Conservation (phyloP, 2,797 vertebrate genomes). For the Megaceryle alcyon region DNA sequence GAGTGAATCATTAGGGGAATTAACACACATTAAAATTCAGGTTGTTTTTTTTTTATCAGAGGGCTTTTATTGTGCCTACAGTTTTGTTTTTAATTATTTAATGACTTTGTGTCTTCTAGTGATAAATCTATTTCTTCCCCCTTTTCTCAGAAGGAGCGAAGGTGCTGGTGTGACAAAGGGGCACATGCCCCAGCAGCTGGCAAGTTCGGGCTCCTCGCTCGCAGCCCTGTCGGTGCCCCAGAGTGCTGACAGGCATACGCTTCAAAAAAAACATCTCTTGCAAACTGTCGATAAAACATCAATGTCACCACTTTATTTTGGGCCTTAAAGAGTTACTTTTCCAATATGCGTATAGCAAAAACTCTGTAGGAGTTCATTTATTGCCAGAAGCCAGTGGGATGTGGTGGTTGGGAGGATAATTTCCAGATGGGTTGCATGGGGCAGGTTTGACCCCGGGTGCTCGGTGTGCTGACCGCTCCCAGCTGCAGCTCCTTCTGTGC, state of each 20-base stretch:
- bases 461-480: fast-evolving
- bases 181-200: background rate
- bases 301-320: background rate
- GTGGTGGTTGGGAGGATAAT: background rate
- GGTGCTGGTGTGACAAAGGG: slow-evolving; percentile 30
- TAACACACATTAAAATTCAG: slow-evolving; percentile 79
- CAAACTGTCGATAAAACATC: background rate
- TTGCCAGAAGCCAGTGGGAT: background rate
- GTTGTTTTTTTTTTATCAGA: slow-evolving; percentile 72
- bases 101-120: slow-evolving; percentile 79
- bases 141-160: slow-evolving; percentile 1
- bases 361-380: background rate
- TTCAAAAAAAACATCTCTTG: background rate
- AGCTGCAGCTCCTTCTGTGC: background rate
- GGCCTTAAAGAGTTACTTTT: background rate
- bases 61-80: slow-evolving; percentile 77
- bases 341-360: background rate
- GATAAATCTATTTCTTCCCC: slow-evolving; percentile 74
- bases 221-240: background rate
- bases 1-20: slow-evolving; percentile 80
- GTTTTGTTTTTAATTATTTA: slow-evolving; percentile 85
- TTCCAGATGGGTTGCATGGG: background rate
- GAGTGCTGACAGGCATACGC: background rate
- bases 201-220: background rate
- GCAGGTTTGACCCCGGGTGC: background rate